A percentile compares a stretch with the other conserved stretches of the same genome.
Evolutionary conservation across 2,113 vertebrate genomes (phyloP).

Genomic region (Boleophthalmus pectinirostris): DNA sequence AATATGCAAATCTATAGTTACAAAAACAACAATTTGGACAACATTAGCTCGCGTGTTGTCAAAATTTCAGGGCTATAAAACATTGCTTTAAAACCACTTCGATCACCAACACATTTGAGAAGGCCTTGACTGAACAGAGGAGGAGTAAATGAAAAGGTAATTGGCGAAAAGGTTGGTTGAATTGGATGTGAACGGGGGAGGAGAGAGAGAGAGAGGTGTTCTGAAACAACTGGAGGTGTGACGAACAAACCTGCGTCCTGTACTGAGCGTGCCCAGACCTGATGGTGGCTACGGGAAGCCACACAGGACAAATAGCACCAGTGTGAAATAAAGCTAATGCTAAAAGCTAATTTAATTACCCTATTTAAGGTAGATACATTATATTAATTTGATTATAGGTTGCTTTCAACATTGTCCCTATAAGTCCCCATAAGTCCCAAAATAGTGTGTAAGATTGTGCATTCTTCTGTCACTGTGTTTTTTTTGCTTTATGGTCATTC

Average conservation of each 20-base stretch:
- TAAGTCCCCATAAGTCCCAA: too few species aligned
- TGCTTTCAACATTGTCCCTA: too few species aligned
- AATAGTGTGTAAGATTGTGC: too few species aligned
- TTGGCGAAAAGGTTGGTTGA: slow-evolving; percentile 35
- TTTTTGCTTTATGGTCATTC: too few species aligned
- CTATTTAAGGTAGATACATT: not conserved
- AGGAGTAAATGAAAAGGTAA: slow-evolving; percentile 40
- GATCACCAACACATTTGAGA: slow-evolving; percentile 28
- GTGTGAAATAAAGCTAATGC: slow-evolving; percentile 73
- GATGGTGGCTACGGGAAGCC: slow-evolving; percentile 34
- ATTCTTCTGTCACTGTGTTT: too few species aligned
- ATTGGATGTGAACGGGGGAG: slow-evolving; percentile 6
- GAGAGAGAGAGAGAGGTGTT: slow-evolving; percentile 21
- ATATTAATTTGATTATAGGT: not conserved
- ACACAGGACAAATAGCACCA: slow-evolving; percentile 69
- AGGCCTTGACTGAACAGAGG: slow-evolving; percentile 30
- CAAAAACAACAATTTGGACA: not conserved
- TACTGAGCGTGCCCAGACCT: slow-evolving; percentile 23
- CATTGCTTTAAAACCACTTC: slow-evolving; percentile 33
- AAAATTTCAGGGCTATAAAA: slow-evolving; percentile 20
- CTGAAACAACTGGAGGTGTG: slow-evolving; percentile 56
- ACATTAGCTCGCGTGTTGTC: not conserved
- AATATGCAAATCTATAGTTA: slow-evolving; percentile 3
- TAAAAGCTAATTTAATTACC: slow-evolving; percentile 17
- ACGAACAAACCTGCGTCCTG: slow-evolving; percentile 36